Base-by-base conservation (phyloP, 2,888 invertebrate species). In the Caenorhabditis sinica region DNA sequence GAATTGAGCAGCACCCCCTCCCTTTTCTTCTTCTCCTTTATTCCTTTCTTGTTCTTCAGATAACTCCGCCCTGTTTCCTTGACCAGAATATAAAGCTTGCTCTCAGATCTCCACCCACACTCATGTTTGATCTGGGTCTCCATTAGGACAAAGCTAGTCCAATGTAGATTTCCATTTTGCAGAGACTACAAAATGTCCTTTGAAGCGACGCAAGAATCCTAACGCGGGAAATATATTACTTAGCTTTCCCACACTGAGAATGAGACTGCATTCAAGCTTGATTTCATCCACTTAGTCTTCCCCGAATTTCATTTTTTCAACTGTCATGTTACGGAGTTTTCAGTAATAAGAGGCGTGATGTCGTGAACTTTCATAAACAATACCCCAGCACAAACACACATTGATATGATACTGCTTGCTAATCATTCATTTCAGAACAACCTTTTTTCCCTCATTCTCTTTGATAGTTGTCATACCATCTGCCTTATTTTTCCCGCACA, bases 301-400 rank as follows among this genome's bases (percentile, higher is more conserved):
- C 51, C 60, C 11, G 49, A 51, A 15, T 45, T 51, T 28, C 30
- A 63, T 53, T 43, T 9, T 20, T 23, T 30, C 51, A 45, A 43
- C 33, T 75, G 53, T 53, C 53, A 5, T 40, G 40, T 40, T 11
- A 11, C 23, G 13, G 5, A 43, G 11, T 45, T 11, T 28, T 15
- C 17, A 43, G 51, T 61, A n/a, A 61, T 8, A 68, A 61, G 43
- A 77, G 63, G 40, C 56, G 69, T 66, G 66, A 63, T 80, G 63
- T 66, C 80, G 72, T 80, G 80, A 80, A 80, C 80, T 80, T 72
- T 45, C 80, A 80, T 80, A 65, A 80, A 80, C 80, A 80, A 80
- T 65, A 68, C 25, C 28, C 17, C n/a, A 33, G 53, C 72, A 79
- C 61, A 71, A 65, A 45, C 77, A 79, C 61, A 56, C 63, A 65